Conservation (phyloP, 2,888 invertebrate species). For the Muscina levida region DNA sequence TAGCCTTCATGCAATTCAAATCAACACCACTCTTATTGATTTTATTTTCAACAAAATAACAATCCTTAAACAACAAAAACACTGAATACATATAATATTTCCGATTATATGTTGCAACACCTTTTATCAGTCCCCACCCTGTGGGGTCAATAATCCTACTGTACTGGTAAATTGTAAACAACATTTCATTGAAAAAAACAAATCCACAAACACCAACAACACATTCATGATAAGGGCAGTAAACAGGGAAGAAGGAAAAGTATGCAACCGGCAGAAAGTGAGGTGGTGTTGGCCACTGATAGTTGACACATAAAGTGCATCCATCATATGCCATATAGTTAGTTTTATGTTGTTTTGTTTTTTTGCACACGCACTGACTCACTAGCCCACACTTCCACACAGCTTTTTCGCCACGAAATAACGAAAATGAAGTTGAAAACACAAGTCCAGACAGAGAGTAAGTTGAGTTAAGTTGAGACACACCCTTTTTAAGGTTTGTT, state of each 20-base stretch:
- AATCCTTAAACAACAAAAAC: too few relatives aligned
- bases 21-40: too few relatives aligned
- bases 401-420: not conserved
- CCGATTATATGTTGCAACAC: conserved; percentile 2
- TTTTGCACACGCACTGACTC: conserved; percentile 12
- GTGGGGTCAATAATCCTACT: conserved; percentile 24
- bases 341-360: conserved; percentile 3
- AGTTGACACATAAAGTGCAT: conserved; percentile 6
- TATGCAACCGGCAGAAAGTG: not conserved
- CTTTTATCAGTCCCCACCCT: conserved; percentile 3
- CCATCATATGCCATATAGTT: conserved; percentile 1
- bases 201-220: not conserved
- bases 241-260: not conserved
- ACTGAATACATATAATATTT: too few relatives aligned
- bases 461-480: conserved; percentile 42
- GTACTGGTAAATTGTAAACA: conserved; percentile 6
- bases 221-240: not conserved
- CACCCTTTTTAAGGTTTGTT: conserved; percentile 53
- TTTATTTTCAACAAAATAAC: too few relatives aligned
- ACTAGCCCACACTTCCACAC: not conserved
- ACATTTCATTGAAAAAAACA: too few relatives aligned
- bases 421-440: conserved; percentile 11
- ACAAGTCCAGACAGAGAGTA: conserved; percentile 2
- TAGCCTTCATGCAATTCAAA: not conserved
- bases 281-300: not conserved